Base-by-base conservation (phyloP, 2,113 vertebrate genomes). In the Stigmatopora nigra region DNA sequence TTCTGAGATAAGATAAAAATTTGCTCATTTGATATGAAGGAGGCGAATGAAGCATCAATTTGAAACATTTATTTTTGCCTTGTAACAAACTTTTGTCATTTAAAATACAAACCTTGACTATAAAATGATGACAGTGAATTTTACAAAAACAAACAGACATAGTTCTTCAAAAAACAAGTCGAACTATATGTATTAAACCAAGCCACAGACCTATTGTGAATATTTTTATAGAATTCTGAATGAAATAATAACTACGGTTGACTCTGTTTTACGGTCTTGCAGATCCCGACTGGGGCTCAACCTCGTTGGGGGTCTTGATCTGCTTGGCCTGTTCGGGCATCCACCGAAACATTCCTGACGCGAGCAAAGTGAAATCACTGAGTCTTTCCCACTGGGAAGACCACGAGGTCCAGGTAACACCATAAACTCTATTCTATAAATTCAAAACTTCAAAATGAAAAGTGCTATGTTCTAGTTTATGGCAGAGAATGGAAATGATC, bases 401-500 rank as follows among this genome's bases (percentile, higher is more conserved):
- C 71, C 79, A 84, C 0, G 91, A 92, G 70, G 71, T 90, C 25
- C 65, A 89, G 91, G 91, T 91, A 64, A 75, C 64, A 14, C n/a
- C 12, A 7, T 6, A n/a, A n/a, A n/a, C n/a, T n/a, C n/a, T n/a
- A n/a, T n/a, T n/a, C n/a, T n/a, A n/a, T n/a, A n/a, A n/a, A n/a
- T n/a, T n/a, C n/a, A 10, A 36, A 51, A 53, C 12, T 19, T 22
- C 7, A 12, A 15, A 22, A 13, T 62, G 20, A 20, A 7, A 59
- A 16, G 57, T 61, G 7, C 20, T 22, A 11, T 62, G 13, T 61
- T 12, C 71, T 57, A 96, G 94, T 92, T 93, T 83, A 91, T 94
- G 91, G 87, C 86, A 20, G 86, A 90, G 51, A 85, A 88, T 3
- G 94, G 94, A 7, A 95, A 95, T 60, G 71, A 86, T 45, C 78